Evolutionary conservation across 1,140 invertebrate species (phyloP).

Genomic region (Adelges cooleyi): DNA sequence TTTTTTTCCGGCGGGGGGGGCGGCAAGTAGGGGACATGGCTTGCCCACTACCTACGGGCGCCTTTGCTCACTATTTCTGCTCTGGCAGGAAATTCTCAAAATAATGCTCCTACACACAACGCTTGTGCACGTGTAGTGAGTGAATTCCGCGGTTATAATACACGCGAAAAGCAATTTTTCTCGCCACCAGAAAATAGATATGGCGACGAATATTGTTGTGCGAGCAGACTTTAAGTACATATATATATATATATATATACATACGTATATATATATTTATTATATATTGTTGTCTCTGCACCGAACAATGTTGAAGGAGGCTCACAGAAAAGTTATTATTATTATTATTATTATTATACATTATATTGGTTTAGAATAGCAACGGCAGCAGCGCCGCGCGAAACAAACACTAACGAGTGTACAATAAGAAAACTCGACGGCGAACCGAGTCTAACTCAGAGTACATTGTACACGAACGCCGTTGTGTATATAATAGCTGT

Average conservation of each 20-base stretch:
- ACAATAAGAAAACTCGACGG: conserved; percentile 22
- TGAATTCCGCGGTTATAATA: too few species aligned
- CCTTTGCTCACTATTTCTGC: too few species aligned
- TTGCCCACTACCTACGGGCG: too few species aligned
- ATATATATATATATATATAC: not conserved
- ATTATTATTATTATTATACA: not conserved
- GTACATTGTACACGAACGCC: not conserved
- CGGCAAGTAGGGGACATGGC: too few species aligned
- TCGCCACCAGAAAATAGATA: not conserved
- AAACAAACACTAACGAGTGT: conserved; percentile 17
- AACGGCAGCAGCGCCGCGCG: too few species aligned
- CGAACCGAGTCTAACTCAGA: not conserved
- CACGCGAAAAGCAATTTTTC: not conserved
- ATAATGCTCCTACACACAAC: too few species aligned
- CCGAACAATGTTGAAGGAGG: not conserved
- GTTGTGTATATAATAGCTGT: not conserved
- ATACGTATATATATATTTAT: not conserved
- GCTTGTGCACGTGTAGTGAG: too few species aligned
- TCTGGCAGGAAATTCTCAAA: too few species aligned
- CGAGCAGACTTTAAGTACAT: not conserved
- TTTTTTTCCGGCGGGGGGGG: too few species aligned
- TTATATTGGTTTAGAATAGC: conserved; percentile 13
- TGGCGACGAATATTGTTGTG: not conserved
- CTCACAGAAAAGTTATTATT: not conserved
- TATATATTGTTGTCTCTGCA: conserved; percentile 14